Evolutionary conservation across 2,797 vertebrate genomes (phyloP).

Genomic region (Rhinophrynus dorsalis): DNA sequence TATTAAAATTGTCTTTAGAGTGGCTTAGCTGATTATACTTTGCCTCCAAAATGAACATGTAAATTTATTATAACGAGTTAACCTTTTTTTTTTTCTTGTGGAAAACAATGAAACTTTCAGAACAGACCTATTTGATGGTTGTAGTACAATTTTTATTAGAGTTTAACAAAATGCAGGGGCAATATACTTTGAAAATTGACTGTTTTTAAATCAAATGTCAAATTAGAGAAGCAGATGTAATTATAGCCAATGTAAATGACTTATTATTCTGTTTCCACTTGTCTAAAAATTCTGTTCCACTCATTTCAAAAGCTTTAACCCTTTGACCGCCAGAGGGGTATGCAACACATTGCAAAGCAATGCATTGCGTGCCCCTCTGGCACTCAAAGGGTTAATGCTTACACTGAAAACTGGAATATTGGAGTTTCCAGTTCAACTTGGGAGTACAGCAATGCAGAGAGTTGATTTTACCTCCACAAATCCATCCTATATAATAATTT

Average conservation of each 20-base stretch:
- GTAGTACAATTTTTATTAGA: constrained; percentile 28
- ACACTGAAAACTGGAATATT: no score
- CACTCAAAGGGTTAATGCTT: no score
- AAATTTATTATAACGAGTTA: constrained; percentile 59
- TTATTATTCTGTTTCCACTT: background rate
- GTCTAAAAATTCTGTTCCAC: no score
- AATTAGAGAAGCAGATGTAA: background rate
- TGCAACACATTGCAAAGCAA: no score
- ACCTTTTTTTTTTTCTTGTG: constrained; percentile 12
- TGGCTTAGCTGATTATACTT: constrained; percentile 70
- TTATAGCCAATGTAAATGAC: background rate
- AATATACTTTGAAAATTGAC: constrained; percentile 26
- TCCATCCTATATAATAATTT: no score
- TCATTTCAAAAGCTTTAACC: no score
- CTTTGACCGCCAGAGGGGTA: no score
- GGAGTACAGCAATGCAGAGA: no score
- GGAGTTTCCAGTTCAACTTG: no score
- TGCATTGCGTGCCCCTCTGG: no score
- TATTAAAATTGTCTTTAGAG: constrained; percentile 78
- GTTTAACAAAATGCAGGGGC: constrained; percentile 9
- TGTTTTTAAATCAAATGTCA: constrained; percentile 22
- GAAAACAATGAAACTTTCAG: constrained; percentile 35
- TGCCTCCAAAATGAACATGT: constrained; percentile 68
- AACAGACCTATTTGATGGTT: constrained; percentile 30
- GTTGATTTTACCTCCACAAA: no score